These are phyloP conservation scores for Arbacia lixula DNA, from an alignment of 53 echinoderm and acorn worm genomes.

Conservation along the genomic window DNA sequence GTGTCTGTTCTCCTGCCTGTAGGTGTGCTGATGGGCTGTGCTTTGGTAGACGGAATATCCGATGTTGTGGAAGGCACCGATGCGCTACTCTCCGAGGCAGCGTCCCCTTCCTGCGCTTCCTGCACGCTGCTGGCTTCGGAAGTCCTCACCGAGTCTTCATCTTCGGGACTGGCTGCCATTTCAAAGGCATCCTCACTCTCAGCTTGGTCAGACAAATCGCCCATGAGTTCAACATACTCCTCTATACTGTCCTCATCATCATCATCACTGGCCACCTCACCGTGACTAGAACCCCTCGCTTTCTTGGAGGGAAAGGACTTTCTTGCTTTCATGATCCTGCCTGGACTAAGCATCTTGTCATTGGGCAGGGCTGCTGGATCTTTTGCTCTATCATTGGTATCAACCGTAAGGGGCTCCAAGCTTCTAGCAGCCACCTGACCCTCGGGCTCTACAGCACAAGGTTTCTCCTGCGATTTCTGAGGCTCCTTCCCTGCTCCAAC, in stretches of 20 bases:
- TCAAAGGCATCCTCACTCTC: conserved; percentile 44
- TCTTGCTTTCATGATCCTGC: conserved; percentile 49
- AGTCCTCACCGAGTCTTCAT: background rate
- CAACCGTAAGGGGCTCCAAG: background rate
- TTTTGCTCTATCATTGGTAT: background rate
- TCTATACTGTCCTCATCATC: conserved; percentile 51
- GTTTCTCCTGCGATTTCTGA: background rate
- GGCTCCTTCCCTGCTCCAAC: background rate
- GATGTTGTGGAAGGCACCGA: conserved; percentile 2
- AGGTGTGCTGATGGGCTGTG: background rate
- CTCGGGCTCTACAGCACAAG: background rate
- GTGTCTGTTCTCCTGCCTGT: background rate
- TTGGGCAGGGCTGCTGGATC: background rate
- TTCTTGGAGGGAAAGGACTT: conserved; percentile 44
- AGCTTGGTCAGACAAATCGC: background rate
- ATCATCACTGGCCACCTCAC: conserved; percentile 11
- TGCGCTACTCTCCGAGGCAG: conserved; percentile 1
- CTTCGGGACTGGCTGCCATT: background rate
- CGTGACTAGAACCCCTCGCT: conserved; percentile 34
- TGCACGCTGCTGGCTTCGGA: background rate
- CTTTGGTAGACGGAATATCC: background rate
- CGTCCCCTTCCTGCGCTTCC: background rate
- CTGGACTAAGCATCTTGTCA: conserved; percentile 15
- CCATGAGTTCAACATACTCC: conserved; percentile 6
- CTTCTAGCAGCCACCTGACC: background rate